Evolutionary conservation across 2,888 invertebrate species (phyloP), one percentile per base, ranked within the genome.

Genomic region (Autographa pulchrina): DNA sequence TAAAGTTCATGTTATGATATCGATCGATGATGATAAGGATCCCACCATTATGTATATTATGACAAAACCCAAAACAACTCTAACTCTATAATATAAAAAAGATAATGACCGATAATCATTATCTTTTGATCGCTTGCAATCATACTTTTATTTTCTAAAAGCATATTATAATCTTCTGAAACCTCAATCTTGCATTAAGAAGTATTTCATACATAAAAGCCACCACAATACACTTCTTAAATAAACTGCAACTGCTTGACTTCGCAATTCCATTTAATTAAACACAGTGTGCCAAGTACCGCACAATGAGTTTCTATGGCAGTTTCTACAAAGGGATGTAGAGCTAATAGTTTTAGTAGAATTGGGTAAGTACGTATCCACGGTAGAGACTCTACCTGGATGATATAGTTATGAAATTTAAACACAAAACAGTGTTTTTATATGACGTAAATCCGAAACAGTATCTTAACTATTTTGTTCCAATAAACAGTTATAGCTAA

Each of bases 241-340:
- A 11, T 38, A 11, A 38, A 38, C n/a, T n/a, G n/a, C n/a, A 16
- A 16, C n/a, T 32, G 54, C 59, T 18, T 0, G 59, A 65, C 32
- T 65, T 41, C 54, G 68, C 68, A 79, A 31, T 69, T 31, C 7
- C 48, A 32, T 79, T 54, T 67, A 75, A 75, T 72, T 67, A 59
- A 62, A 67, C 7, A 20, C 43, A 25, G 38, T 54, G 60, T 68
- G 59, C 58, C 72, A 72, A 74, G 70, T 68, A 69, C 62, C 74
- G 65, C 63, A 58, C 56, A 77, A 75, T 73, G 72, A n/a, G n/a
- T 48, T 48, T 48, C 48, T 48, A 48, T 48, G 48, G 48, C 48
- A 48, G n/a, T 79, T 73, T 18, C 56, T 48, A 65, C 13, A 52
- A 72, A 79, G 59, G 69, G 62, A 59, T n/a, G 48, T 48, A 48